Evolutionary conservation across 2,113 vertebrate species (phyloP), one percentile per base, ranked within the genome.

Genomic region (Thymallus thymallus): DNA sequence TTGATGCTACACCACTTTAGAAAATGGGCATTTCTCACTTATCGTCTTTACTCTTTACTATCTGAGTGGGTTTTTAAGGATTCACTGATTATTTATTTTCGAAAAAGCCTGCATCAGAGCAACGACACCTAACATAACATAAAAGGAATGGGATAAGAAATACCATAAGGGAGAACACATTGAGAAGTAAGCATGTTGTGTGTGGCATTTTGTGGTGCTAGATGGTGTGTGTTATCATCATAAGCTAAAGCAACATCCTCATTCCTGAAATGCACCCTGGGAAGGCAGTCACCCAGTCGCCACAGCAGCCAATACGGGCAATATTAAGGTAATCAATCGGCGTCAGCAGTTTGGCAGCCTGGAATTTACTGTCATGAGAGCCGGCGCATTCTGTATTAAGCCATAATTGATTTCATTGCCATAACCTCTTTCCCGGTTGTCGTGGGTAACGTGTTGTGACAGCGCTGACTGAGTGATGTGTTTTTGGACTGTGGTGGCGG

Each of bases 381-480:
- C 76, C 81, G 79, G 86, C 72, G 81, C 86, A 86, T 89, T 92
- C 87, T 85, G 88, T 87, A 92, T 94, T 90, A 92, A 87, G 88
- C 73, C 82, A 80, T 93, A 92, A 93, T 92, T 93, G 90, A 93
- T 92, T 93, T 92, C 87, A 93, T 93, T 90, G 90, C 90, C 88
- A 91, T 92, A 93, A 93, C 91, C 89, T 92, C 86, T 83, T 87
- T 82, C 85, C 86, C 75, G 84, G 89, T 92, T 91, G 91, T 90
- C 84, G 85, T 78, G 83, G 87, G 88, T 91, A 93, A 93, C 88
- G 76, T 88, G 78, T 85, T 87, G 88, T 92, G 91, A 93, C 91
- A 93, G 90, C 80, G 79, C 80, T 92, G 91, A 80, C 80, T 92
- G 91, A 92, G 80, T 90, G 91, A 91, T 93, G 88, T 86, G 88